Evolutionary conservation across 2,888 invertebrate genomes (phyloP), one percentile per base, ranked within the genome.

Genomic region (Leptarthrus brevirostris): DNA sequence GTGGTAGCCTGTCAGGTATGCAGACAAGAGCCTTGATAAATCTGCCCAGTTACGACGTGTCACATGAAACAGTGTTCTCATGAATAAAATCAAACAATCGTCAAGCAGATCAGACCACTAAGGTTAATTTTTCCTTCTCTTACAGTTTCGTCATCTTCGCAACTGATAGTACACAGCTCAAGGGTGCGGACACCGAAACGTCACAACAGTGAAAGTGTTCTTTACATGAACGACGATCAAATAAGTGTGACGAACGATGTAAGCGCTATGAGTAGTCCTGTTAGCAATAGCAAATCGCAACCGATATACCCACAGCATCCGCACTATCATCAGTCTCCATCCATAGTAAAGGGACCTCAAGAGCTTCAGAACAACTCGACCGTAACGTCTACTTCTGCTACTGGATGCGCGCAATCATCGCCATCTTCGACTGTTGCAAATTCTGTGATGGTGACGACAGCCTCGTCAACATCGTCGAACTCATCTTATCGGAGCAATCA

Each of bases 161-260:
- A 91, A 80, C 86, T 90, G 76, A 92, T 93, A 77, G 93, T 90
- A 52, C 93, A 93, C 80, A 93, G 93, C 80, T 90, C 93, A 34
- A 86, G 91, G 74, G 93, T 93, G 22, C 89, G 90, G 80, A 91
- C 92, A 54, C 93, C 93, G 10, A 92, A 93, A 83, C 87, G 92
- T 73, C 92, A 92, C 82, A 90, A 92, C 80, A 92, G 92, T 61
- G 93, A 93, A 83, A 92, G 91, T 80, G 91, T 93, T 22, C 84
- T 92, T 52, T 92, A 91, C 80, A 88, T 92, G 80, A 89, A 88
- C 77, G 86, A 87, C 12, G 87, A 86, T 72, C 77, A 77, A 69
- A 69, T 76, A 34, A 74, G 72, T 20, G 75, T 80, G 82, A 44
- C 73, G 71, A 79, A 78, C 79, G 72, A 72, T 8, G 34, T 47